Base-by-base conservation (phyloP, 92 coral and sea anemone genomes). In the Plumapathes pennacea region DNA sequence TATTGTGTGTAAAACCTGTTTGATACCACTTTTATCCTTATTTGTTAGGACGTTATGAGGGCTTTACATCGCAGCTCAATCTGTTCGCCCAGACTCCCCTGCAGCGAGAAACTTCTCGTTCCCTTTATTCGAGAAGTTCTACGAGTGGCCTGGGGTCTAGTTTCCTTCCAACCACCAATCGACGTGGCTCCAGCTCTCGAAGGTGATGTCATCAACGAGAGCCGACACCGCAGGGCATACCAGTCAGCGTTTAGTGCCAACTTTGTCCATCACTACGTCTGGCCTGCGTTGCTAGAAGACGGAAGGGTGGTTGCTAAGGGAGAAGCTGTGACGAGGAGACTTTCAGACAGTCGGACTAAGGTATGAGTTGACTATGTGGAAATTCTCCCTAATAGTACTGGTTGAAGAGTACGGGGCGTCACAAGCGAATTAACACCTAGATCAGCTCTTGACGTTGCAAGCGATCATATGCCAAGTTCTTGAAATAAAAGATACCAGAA, bases 241-340 rank as follows among this genome's bases (percentile, higher is more conserved):
- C 79, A 67, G 57, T 84, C 97, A 2, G 92, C 85, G 58, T 89
- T 89, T 67, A 89, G 97, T 41, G 84, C 97, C 6, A 74, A 88
- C 15, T 60, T 64, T 26, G 74, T 89, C 30, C 85, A 85, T 10
- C 86, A 85, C 62, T 89, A 73, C 32, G 82, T 89, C 5, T 89
- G 97, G 97, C 97, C 97, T n/a, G 90, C 88, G 40, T 57, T 89
- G 52, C 41, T 80, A 50, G 66, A 85, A 21, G 78, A 85, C 28
- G 78, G 89, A 8, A 89, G 67, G 39, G 82, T 85, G 5, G 50
- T 89, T 10, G 61, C 75, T 22, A 85, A 85, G 65, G 97, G 97
- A 19, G 92, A 85, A 54, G 97, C 80, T n/a, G 89, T 89, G 2
- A 89, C 97, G 14, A 71, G 83, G 33, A 50, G 97, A 45, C 46